A percentile compares a stretch with the other conserved stretches of the same genome.
Evolutionary conservation across 2,797 vertebrate genomes (phyloP).

Genomic region (Rhabdomys pumilio): DNA sequence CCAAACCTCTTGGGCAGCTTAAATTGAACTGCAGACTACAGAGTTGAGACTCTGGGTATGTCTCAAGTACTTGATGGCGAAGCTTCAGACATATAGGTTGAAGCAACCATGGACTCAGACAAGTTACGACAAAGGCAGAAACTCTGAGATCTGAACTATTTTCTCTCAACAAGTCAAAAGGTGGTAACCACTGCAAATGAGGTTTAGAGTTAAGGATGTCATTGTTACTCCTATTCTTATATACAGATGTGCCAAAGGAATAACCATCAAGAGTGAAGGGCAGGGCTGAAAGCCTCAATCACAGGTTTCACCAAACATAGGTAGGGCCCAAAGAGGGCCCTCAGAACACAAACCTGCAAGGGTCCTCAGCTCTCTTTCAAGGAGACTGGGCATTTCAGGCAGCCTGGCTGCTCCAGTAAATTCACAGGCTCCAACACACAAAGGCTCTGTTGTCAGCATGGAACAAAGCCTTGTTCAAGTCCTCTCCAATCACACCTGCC

Average conservation of each 20-base stretch:
- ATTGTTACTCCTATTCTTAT: not conserved
- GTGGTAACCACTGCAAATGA: not conserved
- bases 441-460: constrained; percentile 1
- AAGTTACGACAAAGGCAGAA: not conserved
- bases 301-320: not conserved
- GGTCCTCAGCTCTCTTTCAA: not conserved
- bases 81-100: not conserved
- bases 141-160: not conserved
- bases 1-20: not conserved
- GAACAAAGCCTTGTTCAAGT: not conserved
- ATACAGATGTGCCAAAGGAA: too few species aligned
- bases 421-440: constrained; percentile 49
- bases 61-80: not conserved
- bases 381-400: not conserved
- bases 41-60: not conserved
- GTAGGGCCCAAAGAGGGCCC: too few species aligned
- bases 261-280: not conserved
- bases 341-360: not conserved
- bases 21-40: not conserved
- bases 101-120: not conserved
- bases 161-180: not conserved
- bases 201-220: not conserved
- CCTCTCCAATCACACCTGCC: not conserved
- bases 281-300: not conserved
- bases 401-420: too few species aligned